A percentile compares a stretch with the other conserved stretches of the same genome.
Evolutionary conservation across 2,888 invertebrate genomes (phyloP).

Genomic region (Plutella xylostella): DNA sequence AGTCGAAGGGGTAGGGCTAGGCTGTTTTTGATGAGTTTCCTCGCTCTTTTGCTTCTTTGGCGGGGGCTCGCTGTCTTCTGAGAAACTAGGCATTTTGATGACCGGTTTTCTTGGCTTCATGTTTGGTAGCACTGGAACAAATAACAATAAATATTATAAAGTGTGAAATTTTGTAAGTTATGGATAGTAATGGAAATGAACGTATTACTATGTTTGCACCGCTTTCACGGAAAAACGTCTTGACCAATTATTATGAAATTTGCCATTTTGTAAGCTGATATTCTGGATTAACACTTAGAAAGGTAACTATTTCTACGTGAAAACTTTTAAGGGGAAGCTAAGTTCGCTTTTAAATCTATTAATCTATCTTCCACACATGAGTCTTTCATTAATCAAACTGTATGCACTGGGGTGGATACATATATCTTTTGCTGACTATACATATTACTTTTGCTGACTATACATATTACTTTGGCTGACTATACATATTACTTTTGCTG

Average conservation of each 20-base stretch:
- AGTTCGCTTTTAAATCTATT: too few relatives aligned
- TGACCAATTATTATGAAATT: too few relatives aligned
- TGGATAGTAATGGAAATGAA: background rate
- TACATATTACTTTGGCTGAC: too few relatives aligned
- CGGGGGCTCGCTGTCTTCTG: constrained; percentile 35
- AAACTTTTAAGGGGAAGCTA: too few relatives aligned
- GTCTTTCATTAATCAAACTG: too few relatives aligned
- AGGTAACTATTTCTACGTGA: too few relatives aligned
- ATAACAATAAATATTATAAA: background rate
- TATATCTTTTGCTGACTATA: too few relatives aligned
- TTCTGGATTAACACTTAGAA: background rate
- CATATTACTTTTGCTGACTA: too few relatives aligned
- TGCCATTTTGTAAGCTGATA: background rate
- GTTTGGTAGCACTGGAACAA: constrained; percentile 45
- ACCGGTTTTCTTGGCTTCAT: constrained; percentile 52
- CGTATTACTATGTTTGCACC: background rate
- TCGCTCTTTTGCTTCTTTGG: background rate
- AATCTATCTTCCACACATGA: too few relatives aligned
- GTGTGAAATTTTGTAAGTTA: background rate
- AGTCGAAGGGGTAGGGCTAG: background rate
- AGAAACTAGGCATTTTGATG: constrained; percentile 47
- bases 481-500: too few relatives aligned
- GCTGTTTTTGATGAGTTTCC: background rate
- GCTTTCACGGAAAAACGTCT: too few relatives aligned
- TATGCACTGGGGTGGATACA: too few relatives aligned